Percentiles rank a stretch among this genome's conserved stretches.
Evolutionary conservation across 2,888 invertebrate species (phyloP).

Genomic region (Siphlonurus alternatus): DNA sequence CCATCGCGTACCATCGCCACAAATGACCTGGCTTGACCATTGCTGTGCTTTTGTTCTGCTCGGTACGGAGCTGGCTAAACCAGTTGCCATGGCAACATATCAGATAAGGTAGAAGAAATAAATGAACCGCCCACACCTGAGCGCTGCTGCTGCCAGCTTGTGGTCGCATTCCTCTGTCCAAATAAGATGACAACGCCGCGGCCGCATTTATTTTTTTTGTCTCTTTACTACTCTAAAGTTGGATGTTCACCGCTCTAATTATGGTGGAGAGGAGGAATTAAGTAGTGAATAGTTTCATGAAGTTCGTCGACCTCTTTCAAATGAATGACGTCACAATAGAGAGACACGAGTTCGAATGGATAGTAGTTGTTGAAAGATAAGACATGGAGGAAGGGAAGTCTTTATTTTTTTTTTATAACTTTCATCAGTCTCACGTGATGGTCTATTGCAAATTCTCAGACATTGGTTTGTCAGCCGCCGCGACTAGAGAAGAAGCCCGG

Average conservation of each 20-base stretch:
- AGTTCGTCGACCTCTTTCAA: background rate
- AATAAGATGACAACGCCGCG: background rate
- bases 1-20: too few species aligned
- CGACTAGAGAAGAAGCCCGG: background rate
- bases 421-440: background rate
- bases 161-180: background rate
- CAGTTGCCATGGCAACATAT: background rate
- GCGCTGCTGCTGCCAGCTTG: too few species aligned
- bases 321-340: background rate
- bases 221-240: too few species aligned
- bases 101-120: background rate
- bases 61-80: background rate
- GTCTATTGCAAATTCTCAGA: background rate
- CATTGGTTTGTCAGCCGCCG: too few species aligned
- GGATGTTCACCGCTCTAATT: too few species aligned
- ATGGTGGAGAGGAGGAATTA: too few species aligned
- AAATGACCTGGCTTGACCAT: background rate
- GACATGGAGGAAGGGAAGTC: background rate
- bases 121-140: background rate
- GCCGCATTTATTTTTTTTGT: background rate
- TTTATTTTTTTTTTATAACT: background rate
- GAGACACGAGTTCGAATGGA: too few species aligned
- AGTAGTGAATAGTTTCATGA: background rate
- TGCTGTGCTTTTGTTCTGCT: background rate
- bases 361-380: too few species aligned